Evolutionary conservation across 2,888 invertebrate genomes (phyloP), one percentile per base, ranked within the genome.

Genomic region (Craniophora ligustri): DNA sequence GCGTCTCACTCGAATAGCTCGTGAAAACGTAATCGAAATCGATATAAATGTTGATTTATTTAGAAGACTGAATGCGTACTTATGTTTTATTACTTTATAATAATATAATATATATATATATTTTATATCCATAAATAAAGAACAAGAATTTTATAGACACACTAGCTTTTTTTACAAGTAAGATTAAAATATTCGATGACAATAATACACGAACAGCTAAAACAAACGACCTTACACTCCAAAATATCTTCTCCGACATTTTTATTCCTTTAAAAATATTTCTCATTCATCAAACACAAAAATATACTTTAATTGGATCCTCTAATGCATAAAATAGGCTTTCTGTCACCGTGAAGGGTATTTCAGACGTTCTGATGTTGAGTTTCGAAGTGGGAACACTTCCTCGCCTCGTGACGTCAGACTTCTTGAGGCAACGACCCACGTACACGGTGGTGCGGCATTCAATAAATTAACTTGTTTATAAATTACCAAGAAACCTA

Each of bases 291-390:
- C 16, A 8, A 19, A 39, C 8, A 34, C 23, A 36, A 56, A 67
- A 57, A 61, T 57, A 48, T 51, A 49, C 41, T 40, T 59, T 59
- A 72, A 72, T 61, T 72, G 53, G 65, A 32, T 16, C 21, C 64
- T 73, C 75, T 71, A 76, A 83, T 79, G 78, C 69, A 79, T 81
- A 80, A 83, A 87, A 86, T 86, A 84, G 85, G 78, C 76, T 70
- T 61, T 83, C 79, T 76, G 72, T 75, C 78, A 66, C 48, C 64
- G 61, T 77, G 63, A 62, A 84, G 82, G 69, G 81, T 64, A 58
- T 82, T 87, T 77, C 78, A 84, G 79, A 81, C 67, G 67, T 75
- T 76, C 75, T 79, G 79, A 78, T 79, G 77, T 80, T 75, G 79
- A 84, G 79, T 81, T 81, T 76, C 84, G 75, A 83, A 87, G 85